Evolutionary conservation across 1,140 invertebrate species (phyloP).

Genomic region (Paracyclopina nana): DNA sequence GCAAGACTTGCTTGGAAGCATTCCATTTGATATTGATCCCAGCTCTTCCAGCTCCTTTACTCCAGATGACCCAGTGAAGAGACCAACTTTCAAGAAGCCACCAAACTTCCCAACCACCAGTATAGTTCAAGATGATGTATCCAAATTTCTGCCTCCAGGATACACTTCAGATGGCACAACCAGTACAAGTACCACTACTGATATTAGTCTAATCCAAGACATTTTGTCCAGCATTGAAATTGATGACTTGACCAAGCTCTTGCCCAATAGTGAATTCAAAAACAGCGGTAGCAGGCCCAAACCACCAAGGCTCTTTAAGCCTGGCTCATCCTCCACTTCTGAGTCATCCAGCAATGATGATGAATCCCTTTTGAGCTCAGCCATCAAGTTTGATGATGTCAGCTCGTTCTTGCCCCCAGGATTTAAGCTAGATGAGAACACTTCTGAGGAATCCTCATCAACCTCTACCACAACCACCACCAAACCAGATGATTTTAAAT

Average conservation of each 20-base stretch:
- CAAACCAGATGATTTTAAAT: neutral
- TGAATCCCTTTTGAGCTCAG: neutral
- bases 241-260: neutral
- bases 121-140: conserved; percentile 2
- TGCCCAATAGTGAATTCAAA: neutral
- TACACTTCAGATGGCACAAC: neutral
- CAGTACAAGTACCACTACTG: neutral
- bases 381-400: conserved; percentile 5
- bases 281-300: neutral
- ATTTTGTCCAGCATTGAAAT: conserved; percentile 8
- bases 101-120: no score
- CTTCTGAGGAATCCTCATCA: neutral
- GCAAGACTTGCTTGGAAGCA: no score
- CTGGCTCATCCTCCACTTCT: neutral
- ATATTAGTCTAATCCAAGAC: neutral
- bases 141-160: neutral
- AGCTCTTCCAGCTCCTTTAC: no score
- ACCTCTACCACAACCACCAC: conserved; percentile 1
- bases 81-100: no score
- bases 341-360: neutral
- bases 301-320: neutral
- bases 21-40: no score
- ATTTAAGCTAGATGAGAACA: no score
- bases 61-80: no score
- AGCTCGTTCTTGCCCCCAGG: conserved; percentile 8